Base-by-base conservation (phyloP, 2,888 invertebrate species). In the Spisula solida region DNA sequence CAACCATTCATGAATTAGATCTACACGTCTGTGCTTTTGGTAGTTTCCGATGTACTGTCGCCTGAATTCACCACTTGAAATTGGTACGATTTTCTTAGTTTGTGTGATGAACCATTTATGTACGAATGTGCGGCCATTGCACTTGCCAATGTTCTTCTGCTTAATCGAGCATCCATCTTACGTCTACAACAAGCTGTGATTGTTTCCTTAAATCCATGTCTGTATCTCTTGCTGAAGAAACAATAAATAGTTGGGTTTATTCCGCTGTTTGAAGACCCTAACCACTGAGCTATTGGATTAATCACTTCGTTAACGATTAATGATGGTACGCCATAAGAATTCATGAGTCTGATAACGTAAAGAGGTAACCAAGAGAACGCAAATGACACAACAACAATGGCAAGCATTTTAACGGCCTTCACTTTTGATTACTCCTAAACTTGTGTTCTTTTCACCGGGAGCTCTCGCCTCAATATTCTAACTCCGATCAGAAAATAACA, bases 171-270 rank as follows among this genome's bases (percentile, higher is more conserved):
- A 1, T 81, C 81, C 4, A 86, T 80, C 10, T 60, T 41, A 34
- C 79, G 55, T 34, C 56, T 55, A 56, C 88, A 90, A 51, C 93
- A 92, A 12, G 66, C 31, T 14, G 87, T 85, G 34, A 91, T 87
- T 5, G 93, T 85, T 41, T 94, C 92, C 29, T 91, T 91, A 96
- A 99, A 99, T 6, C 99, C 99, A 89, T 98, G 98, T 2, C 99
- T 97, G 96, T 98, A 99, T 96, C 99, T 99, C 96, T 98, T 98
- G 97, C 99, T 99, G 97, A 99, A 99, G 97, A 99, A 99, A 2
- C 99, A 98, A 96, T 99, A 99, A 88, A 99, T 97, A 91, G 99
- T 98, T 0, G 99, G 99, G 97, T 99, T 99, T 95, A 99, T 99
- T 97, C 99, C 99, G 31, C 98, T 98, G 97, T 99, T 99, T 29